These are phyloP conservation scores for Desmophyllum pertusum DNA, from an alignment of 92 coral and sea anemone species.

Conservation along the genomic window DNA sequence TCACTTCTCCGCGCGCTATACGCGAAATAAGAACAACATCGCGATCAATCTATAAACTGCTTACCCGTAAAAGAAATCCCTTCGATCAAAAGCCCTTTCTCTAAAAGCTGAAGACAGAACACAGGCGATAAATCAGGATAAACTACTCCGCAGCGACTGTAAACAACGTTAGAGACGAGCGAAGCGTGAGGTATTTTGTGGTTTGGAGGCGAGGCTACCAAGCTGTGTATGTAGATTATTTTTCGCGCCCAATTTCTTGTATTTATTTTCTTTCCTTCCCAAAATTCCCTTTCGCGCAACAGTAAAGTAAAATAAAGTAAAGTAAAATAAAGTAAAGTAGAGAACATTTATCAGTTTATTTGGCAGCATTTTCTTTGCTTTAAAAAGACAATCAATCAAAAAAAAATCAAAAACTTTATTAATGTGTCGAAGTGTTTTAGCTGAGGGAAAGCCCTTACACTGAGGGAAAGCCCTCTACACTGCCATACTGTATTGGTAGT, in stretches of 20 bases:
- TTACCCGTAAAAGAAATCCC: slow-evolving; percentile 8
- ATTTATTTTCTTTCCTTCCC: not conserved
- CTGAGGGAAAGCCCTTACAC: too few relatives aligned
- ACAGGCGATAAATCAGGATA: slow-evolving; percentile 1
- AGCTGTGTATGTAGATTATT: not conserved
- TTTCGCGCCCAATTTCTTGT: not conserved
- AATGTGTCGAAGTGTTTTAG: too few relatives aligned
- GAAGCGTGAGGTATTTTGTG: slow-evolving; percentile 23
- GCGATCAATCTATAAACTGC: not conserved
- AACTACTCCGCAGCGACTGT: not conserved
- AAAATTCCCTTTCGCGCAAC: too few relatives aligned
- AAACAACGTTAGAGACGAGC: slow-evolving; percentile 47
- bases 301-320: too few relatives aligned
- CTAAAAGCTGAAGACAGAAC: not conserved
- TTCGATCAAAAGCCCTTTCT: not conserved
- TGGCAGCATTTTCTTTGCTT: too few relatives aligned
- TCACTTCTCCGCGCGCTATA: not conserved
- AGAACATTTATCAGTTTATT: too few relatives aligned
- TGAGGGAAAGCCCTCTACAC: too few relatives aligned
- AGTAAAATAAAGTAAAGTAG: too few relatives aligned
- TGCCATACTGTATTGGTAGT: too few relatives aligned
- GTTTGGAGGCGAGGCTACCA: slow-evolving; percentile 36
- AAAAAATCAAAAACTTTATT: too few relatives aligned
- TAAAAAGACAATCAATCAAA: too few relatives aligned
- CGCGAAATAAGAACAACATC: not conserved